A percentile compares a stretch with the other conserved stretches of the same genome.
Evolutionary conservation across 2,113 vertebrate genomes (phyloP).

Genomic region (Corythornis vintsioides): DNA sequence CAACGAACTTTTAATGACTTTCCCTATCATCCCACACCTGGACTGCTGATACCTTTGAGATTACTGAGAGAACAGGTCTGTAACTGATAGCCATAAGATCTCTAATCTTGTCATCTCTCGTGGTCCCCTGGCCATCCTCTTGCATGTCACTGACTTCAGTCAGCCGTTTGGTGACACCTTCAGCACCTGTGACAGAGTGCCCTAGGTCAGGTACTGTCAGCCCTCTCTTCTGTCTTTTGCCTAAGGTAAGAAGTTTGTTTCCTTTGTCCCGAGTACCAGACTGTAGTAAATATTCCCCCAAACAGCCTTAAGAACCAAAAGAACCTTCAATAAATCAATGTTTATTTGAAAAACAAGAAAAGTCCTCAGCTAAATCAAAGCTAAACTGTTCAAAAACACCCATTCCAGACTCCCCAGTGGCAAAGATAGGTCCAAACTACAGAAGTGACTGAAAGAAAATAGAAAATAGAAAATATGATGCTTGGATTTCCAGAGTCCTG

Average conservation of each 20-base stretch:
- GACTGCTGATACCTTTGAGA: not conserved
- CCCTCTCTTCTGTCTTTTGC: slow-evolving; percentile 31
- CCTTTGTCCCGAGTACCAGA: slow-evolving; percentile 13
- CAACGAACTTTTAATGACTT: not conserved
- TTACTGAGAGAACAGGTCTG: not conserved
- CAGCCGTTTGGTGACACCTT: slow-evolving; percentile 35
- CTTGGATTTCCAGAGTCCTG: slow-evolving; percentile 30
- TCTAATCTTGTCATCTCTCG: not conserved
- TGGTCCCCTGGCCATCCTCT: not conserved
- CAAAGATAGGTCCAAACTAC: slow-evolving; percentile 10
- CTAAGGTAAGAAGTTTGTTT: slow-evolving; percentile 59
- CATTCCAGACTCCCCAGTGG: slow-evolving; percentile 24
- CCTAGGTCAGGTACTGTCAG: not conserved
- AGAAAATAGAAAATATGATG: not conserved
- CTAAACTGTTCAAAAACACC: slow-evolving; percentile 43
- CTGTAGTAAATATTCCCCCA: slow-evolving; percentile 32
- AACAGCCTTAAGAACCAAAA: slow-evolving; percentile 39
- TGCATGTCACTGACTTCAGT: slow-evolving; percentile 17
- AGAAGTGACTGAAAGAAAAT: slow-evolving; percentile 52
- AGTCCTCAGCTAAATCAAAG: slow-evolving; percentile 58
- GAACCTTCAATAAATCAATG: slow-evolving; percentile 43
- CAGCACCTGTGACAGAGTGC: slow-evolving; percentile 28
- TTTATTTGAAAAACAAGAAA: slow-evolving; percentile 64
- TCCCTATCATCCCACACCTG: not conserved
- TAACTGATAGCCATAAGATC: not conserved